Evolutionary conservation across 2,797 vertebrate genomes (phyloP).

Genomic region (Muscicapa comitata): DNA sequence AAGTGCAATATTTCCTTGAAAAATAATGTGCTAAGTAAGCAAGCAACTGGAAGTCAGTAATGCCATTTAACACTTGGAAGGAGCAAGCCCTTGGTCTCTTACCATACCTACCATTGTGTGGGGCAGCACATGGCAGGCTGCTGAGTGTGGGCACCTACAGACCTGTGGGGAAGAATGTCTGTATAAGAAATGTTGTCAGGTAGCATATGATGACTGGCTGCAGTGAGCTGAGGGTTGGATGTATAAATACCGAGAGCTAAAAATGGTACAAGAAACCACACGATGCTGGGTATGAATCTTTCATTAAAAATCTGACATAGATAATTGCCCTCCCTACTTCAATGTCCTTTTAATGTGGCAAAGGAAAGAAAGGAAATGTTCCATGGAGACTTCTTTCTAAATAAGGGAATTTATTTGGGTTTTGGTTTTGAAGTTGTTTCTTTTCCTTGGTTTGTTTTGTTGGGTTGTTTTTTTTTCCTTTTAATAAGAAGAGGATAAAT

Average conservation of each 20-base stretch:
- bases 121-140: neutral
- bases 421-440: neutral
- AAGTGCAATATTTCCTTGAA: neutral
- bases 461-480: neutral
- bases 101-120: neutral
- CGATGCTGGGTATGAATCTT: neutral
- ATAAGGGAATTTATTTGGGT: neutral
- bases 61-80: neutral
- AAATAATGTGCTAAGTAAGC: neutral
- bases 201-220: neutral
- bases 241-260: neutral
- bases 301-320: neutral
- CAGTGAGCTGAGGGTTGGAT: neutral
- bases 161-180: neutral
- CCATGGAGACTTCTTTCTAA: neutral
- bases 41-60: neutral
- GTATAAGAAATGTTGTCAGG: rapidly evolving
- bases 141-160: neutral
- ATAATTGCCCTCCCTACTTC: neutral
- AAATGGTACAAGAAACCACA: neutral
- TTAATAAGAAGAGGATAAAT: neutral
- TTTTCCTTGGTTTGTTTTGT: neutral
- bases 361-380: neutral
- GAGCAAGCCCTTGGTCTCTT: neutral
- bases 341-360: neutral